Conservation (phyloP, 2,113 vertebrate genomes). For the Scolopax mira region DNA sequence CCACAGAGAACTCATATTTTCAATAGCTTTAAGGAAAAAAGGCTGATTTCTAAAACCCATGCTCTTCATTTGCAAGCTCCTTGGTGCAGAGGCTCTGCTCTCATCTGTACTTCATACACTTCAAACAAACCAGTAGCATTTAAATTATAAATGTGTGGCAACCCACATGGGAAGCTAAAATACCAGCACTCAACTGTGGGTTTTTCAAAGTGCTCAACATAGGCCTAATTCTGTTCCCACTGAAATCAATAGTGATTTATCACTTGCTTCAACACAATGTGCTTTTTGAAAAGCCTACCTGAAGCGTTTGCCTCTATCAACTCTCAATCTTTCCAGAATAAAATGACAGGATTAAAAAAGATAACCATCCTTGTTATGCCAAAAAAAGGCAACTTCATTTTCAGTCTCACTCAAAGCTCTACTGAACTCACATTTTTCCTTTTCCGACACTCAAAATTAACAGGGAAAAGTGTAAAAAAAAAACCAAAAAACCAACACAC, state of each 20-base stretch:
- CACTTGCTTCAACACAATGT: neutral
- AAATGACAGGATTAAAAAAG: neutral
- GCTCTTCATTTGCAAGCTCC: constrained; percentile 13
- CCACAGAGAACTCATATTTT: neutral
- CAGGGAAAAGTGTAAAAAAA: neutral
- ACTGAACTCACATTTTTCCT: neutral
- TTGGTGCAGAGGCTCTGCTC: constrained; percentile 10
- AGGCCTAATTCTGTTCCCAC: constrained; percentile 53
- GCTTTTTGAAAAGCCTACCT: constrained; percentile 46
- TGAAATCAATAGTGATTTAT: constrained; percentile 65
- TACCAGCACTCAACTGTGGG: constrained; percentile 49
- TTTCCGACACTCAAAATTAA: neutral
- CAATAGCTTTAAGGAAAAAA: neutral
- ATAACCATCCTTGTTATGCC: neutral
- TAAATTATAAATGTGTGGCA: constrained; percentile 58
- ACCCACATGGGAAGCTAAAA: constrained; percentile 63
- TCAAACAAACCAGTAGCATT: constrained; percentile 30
- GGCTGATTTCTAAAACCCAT: neutral
- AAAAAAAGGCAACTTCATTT: neutral
- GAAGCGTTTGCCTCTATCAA: neutral
- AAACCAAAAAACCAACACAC: too few relatives aligned
- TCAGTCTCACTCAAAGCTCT: neutral
- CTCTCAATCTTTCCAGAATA: constrained; percentile 27
- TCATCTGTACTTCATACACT: constrained; percentile 35
- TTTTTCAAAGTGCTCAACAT: constrained; percentile 57